Base-by-base conservation (phyloP, 2,888 invertebrate genomes). In the Epistrophe eligans region DNA sequence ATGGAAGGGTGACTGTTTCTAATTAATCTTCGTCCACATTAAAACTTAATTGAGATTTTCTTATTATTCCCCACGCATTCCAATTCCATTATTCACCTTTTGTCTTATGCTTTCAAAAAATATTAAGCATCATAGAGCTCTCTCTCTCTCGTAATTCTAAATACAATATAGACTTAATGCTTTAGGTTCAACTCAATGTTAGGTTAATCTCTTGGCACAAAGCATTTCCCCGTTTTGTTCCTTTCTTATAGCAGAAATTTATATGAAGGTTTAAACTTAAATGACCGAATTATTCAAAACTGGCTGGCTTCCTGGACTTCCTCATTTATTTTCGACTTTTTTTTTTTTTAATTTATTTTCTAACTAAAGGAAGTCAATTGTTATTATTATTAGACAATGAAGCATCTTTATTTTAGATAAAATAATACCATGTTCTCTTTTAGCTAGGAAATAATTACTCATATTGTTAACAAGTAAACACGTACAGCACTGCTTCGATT, bases 41-140 rank as follows among this genome's bases (percentile, higher is more conserved):
- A 72, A 79, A 76, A 71, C 72, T 87, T 79, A 83, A 87, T 87
- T 87, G 85, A 82, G 85, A 87, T 87, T 87, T 87, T 79, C 87
- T 87, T 87, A 87, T 79, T 83, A 87, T 83, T 70, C 87, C 83
- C 71, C 79, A 76, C 83, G 79, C 87, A 87, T 83, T 83, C 72
- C 79, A 67, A 71, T 83, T 79, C 60, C 83, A 76, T 76, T 74
- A 66, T 83, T 79, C 70, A 79, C 77, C 82, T 85, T 85, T 85
- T 85, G 79, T 66, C 52, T 50, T 28, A 32, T n/a, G 32, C 17
- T 76, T 67, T 9, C 66, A 52, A 64, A 67, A 74, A 60, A 50
- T 57, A 60, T 50, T 38, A 43, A 57, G 24, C 17, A 48, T n/a
- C n/a, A n/a, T n/a, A n/a, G n/a, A n/a, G n/a, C n/a, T n/a, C n/a